Percentiles rank a stretch among this genome's conserved stretches.
Evolutionary conservation across 2,797 vertebrate genomes (phyloP).

Genomic region (Peromyscus melanophrys): DNA sequence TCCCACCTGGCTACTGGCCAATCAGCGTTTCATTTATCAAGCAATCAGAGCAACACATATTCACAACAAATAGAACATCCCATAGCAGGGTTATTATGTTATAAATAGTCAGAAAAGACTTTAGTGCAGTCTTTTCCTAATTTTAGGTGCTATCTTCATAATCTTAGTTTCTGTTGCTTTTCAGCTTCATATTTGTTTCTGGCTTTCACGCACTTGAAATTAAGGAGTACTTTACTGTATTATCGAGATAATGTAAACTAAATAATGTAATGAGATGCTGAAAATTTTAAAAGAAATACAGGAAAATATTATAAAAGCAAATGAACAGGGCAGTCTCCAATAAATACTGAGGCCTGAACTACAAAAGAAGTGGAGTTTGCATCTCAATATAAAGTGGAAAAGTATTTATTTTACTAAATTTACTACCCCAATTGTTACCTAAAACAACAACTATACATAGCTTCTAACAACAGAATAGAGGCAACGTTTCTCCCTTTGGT

Average conservation of each 20-base stretch:
- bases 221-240: slow-evolving; percentile 61
- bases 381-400: slow-evolving; percentile 40
- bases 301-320: slow-evolving; percentile 73
- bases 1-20: too few relatives aligned
- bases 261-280: slow-evolving; percentile 65
- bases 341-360: slow-evolving; percentile 40
- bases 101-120: slow-evolving; percentile 25
- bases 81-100: neutral
- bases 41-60: too few relatives aligned
- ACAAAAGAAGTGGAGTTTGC: neutral
- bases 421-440: neutral
- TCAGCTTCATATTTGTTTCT: slow-evolving; percentile 60
- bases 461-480: neutral
- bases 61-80: too few relatives aligned
- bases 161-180: slow-evolving; percentile 15
- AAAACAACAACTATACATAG: neutral
- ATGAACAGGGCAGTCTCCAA: slow-evolving; percentile 28
- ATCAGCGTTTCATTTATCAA: too few relatives aligned
- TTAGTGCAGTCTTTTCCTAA: neutral
- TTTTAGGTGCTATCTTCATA: neutral
- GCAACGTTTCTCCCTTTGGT: neutral
- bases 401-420: neutral
- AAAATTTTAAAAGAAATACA: slow-evolving; percentile 58
- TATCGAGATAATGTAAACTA: slow-evolving; percentile 57
- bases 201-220: slow-evolving; percentile 54